These are phyloP conservation scores for Graptemys geographica DNA, from an alignment of 2,797 vertebrate genomes.

Conservation along the genomic window DNA sequence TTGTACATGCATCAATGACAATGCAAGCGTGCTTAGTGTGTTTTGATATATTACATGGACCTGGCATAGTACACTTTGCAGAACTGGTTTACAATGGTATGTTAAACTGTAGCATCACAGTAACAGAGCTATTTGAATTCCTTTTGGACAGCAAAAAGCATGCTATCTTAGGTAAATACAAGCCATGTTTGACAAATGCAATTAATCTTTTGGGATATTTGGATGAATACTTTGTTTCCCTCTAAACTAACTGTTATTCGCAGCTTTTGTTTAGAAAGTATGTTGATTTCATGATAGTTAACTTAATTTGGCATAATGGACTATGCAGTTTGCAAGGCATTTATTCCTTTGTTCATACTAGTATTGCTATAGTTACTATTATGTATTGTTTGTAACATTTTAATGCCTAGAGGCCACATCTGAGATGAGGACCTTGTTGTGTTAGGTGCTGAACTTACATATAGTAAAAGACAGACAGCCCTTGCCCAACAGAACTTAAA, in stretches of 20 bases:
- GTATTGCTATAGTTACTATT: slow-evolving; percentile 34
- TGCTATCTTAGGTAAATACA: slow-evolving; percentile 48
- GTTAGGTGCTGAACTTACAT: not conserved
- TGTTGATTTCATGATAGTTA: not conserved
- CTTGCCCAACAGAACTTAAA: slow-evolving; percentile 34
- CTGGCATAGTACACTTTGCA: slow-evolving; percentile 36
- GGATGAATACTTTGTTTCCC: slow-evolving; percentile 23
- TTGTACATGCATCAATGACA: not conserved
- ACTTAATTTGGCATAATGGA: not conserved
- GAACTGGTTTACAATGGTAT: slow-evolving; percentile 49
- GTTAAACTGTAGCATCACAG: slow-evolving; percentile 34
- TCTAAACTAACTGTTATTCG: not conserved
- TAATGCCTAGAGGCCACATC: not conserved
- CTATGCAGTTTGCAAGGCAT: not conserved
- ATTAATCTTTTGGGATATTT: slow-evolving; percentile 35
- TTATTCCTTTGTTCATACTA: slow-evolving; percentile 51
- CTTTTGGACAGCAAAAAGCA: slow-evolving; percentile 12
- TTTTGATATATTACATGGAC: slow-evolving; percentile 52
- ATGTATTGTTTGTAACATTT: slow-evolving; percentile 33
- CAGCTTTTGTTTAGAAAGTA: not conserved
- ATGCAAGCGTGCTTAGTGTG: not conserved
- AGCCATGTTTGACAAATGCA: not conserved
- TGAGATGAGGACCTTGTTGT: slow-evolving; percentile 23
- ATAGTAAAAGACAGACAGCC: slow-evolving; percentile 37
- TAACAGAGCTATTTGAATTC: slow-evolving; percentile 57